phyloP scores from a whole-genome alignment of 2,888 invertebrate species.

The Therioaphis trifolii region DNA sequence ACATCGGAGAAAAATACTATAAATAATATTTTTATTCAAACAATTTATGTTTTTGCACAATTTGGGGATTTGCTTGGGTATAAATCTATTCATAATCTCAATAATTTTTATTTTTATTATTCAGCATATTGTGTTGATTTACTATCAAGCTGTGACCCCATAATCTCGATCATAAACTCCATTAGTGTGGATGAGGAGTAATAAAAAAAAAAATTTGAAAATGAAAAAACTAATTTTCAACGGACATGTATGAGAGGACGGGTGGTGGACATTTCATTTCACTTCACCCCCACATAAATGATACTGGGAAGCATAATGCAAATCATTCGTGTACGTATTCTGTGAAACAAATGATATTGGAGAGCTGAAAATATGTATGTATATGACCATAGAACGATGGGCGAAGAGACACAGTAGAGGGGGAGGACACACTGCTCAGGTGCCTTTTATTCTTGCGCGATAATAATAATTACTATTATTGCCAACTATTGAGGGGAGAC shows the following conservation, averaged over 20 bases:
- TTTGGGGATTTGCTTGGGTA: background rate
- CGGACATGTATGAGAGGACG: background rate
- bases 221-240: slow-evolving; percentile 44
- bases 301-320: slow-evolving; percentile 2
- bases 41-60: background rate
- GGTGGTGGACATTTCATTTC: slow-evolving; percentile 21
- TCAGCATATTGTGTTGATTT: slow-evolving; percentile 36
- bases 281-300: background rate
- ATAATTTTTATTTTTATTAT: slow-evolving; percentile 29
- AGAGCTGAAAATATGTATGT: slow-evolving; percentile 3
- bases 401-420: background rate
- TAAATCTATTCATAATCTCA: slow-evolving; percentile 20
- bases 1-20: background rate
- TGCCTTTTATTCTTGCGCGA: slow-evolving; percentile 60
- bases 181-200: background rate
- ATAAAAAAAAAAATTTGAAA: slow-evolving; percentile 26
- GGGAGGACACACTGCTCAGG: slow-evolving; percentile 38
- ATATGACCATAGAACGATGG: background rate
- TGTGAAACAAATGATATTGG: slow-evolving; percentile 29
- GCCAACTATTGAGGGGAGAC: background rate
- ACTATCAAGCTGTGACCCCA: slow-evolving; percentile 41
- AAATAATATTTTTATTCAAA: background rate
- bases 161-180: slow-evolving; percentile 29
- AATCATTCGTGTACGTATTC: background rate
- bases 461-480: slow-evolving; percentile 59